These are phyloP conservation scores for Climacteris rufus DNA, from an alignment of 2,113 vertebrate genomes.

Conservation along the genomic window DNA sequence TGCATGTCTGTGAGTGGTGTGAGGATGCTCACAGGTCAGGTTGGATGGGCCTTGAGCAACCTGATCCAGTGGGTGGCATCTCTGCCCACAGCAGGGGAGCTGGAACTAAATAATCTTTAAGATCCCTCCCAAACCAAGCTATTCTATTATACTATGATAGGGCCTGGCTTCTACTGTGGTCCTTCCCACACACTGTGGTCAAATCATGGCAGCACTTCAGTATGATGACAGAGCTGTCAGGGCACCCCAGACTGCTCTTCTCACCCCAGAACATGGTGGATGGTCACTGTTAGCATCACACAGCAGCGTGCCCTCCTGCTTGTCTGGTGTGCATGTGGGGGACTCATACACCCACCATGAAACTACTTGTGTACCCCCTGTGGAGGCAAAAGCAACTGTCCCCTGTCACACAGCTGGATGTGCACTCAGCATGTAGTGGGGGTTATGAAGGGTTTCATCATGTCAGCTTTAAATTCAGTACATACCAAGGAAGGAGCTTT, in stretches of 20 bases:
- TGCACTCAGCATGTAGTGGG: background rate
- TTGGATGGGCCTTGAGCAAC: background rate
- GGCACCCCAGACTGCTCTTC: no score
- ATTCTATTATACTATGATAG: background rate
- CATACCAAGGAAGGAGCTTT: background rate
- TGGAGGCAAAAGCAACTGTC: background rate
- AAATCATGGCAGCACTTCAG: background rate
- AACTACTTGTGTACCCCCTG: no score
- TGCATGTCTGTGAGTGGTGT: background rate
- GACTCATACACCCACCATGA: no score
- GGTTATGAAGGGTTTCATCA: background rate
- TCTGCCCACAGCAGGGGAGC: background rate
- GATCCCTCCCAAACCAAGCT: background rate
- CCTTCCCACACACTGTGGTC: background rate
- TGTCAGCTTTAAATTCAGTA: background rate
- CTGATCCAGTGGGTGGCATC: background rate
- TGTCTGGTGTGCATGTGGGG: accelerated
- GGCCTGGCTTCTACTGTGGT: background rate
- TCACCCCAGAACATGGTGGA: background rate
- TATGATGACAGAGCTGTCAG: background rate
- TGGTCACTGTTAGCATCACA: background rate
- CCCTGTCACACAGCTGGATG: background rate
- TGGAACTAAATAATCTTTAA: background rate
- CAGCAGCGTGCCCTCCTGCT: accelerated
- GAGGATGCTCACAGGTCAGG: background rate